Evolutionary conservation across 2,888 invertebrate genomes (phyloP), one percentile per base, ranked within the genome.

Genomic region (Dasysyrphus albostriatus): DNA sequence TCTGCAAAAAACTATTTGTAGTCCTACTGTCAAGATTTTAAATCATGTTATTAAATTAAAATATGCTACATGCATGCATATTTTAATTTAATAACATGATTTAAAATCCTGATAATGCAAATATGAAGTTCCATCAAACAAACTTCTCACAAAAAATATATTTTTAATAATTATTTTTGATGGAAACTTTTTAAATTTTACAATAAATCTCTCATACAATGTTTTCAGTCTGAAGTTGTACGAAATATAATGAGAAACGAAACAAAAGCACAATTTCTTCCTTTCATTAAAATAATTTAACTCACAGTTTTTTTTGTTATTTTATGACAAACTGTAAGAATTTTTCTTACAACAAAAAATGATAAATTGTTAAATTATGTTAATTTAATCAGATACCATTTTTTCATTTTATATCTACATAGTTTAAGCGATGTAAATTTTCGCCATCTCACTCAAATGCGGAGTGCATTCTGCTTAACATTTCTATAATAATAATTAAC

Each of bases 401-500:
- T 49, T 34, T 47, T 12, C 34, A 12, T n/a, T 59, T 6, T 54
- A 29, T 7, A 24, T 0, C n/a, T n/a, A n/a, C n/a, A 3, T 12
- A 54, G 32, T 8, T 56, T 59, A 59, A 59, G 39, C 9, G 19
- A 19, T 59, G 65, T 65, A 65, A 65, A 34, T 65, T 47, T 65
- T 8, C 12, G 32, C 34, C 19, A 34, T 67, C 34, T 67, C 14
- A 16, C 34, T 67, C 34, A 67, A 61, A 65, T 67, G 24, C 24
- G 65, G 19, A 49, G 10, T 67, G 49, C 65, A 67, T 67, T 67
- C 49, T 34, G 49, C 14, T 49, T 34, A 49, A 67, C 47, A 67
- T 67, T 54, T 49, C 65, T 67, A 59, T 39, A 65, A 34, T 49
- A 32, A 32, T 32, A 67, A 67, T 67, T 67, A 67, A 67, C 65